Percentiles rank a stretch among this genome's conserved stretches.
These are phyloP conservation scores for Ciconia nigra DNA, from an alignment of 2,797 vertebrate species.

Conservation along the genomic window DNA sequence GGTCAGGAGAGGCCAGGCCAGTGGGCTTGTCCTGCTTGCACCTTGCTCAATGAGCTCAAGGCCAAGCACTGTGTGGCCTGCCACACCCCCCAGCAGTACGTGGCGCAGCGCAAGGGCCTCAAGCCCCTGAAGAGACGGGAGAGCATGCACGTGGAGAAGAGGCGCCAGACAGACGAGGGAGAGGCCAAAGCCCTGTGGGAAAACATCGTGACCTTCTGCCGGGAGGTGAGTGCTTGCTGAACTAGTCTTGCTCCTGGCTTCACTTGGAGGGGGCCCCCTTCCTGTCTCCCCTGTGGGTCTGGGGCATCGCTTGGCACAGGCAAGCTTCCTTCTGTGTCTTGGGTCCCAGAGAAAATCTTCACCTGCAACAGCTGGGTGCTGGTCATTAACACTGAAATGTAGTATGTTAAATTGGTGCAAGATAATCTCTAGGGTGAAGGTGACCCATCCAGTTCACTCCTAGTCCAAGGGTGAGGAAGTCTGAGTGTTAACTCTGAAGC, in stretches of 20 bases:
- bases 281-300: rapidly evolving
- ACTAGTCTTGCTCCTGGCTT: background rate
- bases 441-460: rapidly evolving
- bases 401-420: background rate
- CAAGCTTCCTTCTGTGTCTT: background rate
- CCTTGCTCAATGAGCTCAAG: slow-evolving; percentile 86
- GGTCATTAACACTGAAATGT: background rate
- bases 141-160: slow-evolving; percentile 94
- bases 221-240: slow-evolving; percentile 84
- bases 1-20: slow-evolving; percentile 77
- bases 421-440: background rate
- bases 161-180: slow-evolving; percentile 91
- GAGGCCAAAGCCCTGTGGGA: slow-evolving; percentile 97
- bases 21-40: slow-evolving; percentile 95
- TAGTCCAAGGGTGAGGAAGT: background rate
- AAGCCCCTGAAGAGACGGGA: slow-evolving; percentile 88
- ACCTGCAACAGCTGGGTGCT: background rate
- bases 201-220: slow-evolving; percentile 95
- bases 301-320: background rate
- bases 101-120: slow-evolving; percentile 81
- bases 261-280: no score
- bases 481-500: background rate
- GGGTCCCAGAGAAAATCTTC: background rate
- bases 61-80: slow-evolving; percentile 91
- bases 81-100: slow-evolving; percentile 91